Evolutionary conservation across 2,888 invertebrate species (phyloP).

Genomic region (Cataglyphis altisquamis): DNA sequence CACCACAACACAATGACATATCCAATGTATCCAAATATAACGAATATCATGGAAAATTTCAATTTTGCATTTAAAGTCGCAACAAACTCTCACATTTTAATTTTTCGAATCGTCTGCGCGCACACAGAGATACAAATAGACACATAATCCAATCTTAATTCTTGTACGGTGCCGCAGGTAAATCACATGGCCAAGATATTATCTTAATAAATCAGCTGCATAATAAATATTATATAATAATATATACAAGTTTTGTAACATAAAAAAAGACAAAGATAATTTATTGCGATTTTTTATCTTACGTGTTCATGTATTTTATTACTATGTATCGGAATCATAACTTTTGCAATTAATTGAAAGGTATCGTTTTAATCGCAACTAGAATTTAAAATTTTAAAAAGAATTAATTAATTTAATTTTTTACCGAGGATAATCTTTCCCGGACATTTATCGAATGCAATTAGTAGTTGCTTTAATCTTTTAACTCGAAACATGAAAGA

Average conservation of each 20-base stretch:
- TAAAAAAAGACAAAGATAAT: neutral
- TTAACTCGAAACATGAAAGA: neutral
- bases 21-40: neutral
- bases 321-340: neutral
- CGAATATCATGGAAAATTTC: conserved; percentile 46
- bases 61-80: conserved; percentile 45
- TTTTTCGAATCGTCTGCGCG: neutral
- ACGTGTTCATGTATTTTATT: neutral
- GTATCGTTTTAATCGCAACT: neutral
- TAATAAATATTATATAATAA: neutral
- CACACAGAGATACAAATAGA: neutral
- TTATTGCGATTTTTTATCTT: neutral
- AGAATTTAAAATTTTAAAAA: neutral
- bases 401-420: neutral
- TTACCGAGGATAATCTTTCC: neutral
- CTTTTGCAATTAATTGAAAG: neutral
- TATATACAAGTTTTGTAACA: neutral
- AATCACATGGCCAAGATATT: neutral
- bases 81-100: conserved; percentile 31
- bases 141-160: conserved; percentile 22
- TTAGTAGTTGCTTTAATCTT: neutral
- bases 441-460: neutral
- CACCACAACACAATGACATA: conserved; percentile 26
- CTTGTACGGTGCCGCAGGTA: neutral
- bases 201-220: neutral